A percentile compares a stretch with the other conserved stretches of the same genome.
These are phyloP conservation scores for Sciurus vulgaris DNA, from an alignment of 2,797 vertebrate species.

Conservation along the genomic window DNA sequence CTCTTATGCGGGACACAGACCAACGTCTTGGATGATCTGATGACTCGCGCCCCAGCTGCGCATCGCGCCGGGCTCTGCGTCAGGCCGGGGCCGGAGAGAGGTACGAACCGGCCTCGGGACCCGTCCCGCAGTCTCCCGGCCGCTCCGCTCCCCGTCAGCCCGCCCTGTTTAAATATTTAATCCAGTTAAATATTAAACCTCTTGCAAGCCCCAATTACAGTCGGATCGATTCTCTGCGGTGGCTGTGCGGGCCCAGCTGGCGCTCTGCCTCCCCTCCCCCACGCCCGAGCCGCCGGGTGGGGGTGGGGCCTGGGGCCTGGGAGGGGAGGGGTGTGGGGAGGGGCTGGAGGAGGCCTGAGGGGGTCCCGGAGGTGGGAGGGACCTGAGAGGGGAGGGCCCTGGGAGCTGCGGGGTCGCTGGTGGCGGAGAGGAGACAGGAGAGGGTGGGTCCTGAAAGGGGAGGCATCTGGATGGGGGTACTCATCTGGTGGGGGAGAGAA, in stretches of 20 bases:
- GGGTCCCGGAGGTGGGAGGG: too few species aligned
- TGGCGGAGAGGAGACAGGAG: background rate
- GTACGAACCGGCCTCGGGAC: background rate
- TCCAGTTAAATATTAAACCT: constrained; percentile 84
- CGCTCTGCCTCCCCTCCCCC: background rate
- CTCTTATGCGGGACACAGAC: background rate
- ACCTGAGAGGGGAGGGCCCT: too few species aligned
- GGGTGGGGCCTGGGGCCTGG: background rate
- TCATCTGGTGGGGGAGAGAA: background rate
- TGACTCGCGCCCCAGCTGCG: background rate
- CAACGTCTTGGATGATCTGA: fast-evolving
- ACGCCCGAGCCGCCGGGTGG: fast-evolving
- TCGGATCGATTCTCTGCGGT: constrained; percentile 64
- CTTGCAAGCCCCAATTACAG: constrained; percentile 73
- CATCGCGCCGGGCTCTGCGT: background rate
- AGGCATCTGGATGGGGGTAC: background rate
- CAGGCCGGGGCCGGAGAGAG: background rate
- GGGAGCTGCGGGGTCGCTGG: too few species aligned
- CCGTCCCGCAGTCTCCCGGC: background rate
- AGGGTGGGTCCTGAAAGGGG: background rate
- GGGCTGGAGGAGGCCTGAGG: background rate
- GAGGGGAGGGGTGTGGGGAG: background rate
- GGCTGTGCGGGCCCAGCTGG: background rate
- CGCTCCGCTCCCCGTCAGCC: background rate
- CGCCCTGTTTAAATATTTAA: constrained; percentile 80